These are phyloP conservation scores for Rhodeus uyekii DNA, from an alignment of 2,797 vertebrate species.

Conservation along the genomic window DNA sequence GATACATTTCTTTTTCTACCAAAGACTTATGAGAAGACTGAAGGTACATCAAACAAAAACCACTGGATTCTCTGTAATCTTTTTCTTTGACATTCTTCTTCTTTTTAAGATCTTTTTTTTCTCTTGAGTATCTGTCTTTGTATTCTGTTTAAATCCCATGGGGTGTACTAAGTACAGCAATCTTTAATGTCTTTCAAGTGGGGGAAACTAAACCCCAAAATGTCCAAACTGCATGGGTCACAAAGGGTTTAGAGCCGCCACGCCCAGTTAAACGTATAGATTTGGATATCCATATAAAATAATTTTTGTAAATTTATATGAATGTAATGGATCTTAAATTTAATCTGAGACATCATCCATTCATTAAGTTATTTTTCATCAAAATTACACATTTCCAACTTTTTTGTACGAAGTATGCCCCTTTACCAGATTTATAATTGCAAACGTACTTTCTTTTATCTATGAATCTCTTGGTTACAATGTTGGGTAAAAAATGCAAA, in stretches of 20 bases:
- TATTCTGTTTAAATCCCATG: not conserved
- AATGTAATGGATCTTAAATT: not conserved
- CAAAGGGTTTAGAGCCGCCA: not conserved
- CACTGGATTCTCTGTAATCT: not conserved
- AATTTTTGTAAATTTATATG: not conserved
- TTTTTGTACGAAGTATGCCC: not conserved
- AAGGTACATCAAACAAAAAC: slow-evolving; percentile 25
- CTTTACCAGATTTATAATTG: not conserved
- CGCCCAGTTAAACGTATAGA: not conserved
- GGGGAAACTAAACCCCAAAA: not conserved
- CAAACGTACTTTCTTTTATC: not conserved
- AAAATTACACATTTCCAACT: not conserved
- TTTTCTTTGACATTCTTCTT: not conserved
- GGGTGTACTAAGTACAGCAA: not conserved
- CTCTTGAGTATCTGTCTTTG: slow-evolving; percentile 1
- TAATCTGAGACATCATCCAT: not conserved
- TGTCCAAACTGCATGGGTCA: not conserved
- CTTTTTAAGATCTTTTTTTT: not conserved
- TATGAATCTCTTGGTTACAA: not conserved
- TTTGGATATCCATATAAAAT: not conserved
- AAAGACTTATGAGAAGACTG: not conserved
- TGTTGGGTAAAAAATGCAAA: not conserved
- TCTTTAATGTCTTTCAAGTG: slow-evolving; percentile 5
- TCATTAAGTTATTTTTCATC: not conserved
- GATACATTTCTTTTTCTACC: not conserved